Evolutionary conservation across 2,888 invertebrate species (phyloP), one percentile per base, ranked within the genome.

Genomic region (Lasioglossum calceatum): DNA sequence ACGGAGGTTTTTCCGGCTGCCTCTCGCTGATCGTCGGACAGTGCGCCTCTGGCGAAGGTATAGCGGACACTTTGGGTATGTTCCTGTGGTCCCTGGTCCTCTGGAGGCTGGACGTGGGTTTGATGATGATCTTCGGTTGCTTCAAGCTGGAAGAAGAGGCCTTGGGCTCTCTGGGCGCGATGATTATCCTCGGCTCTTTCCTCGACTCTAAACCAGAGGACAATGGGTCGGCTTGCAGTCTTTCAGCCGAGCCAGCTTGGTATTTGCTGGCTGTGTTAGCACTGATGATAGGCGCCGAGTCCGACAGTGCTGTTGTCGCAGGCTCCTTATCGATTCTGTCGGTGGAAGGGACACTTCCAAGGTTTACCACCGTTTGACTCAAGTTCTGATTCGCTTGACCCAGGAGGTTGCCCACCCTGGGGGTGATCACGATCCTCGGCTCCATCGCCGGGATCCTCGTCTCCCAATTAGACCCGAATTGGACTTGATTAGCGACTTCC

Each of bases 161-260:
- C 84, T 94, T 95, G 3, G 94, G 92, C 70, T 96, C 95, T 1
- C 96, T 96, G 12, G 97, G 96, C 90, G 96, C 96, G 36, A 97
- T 97, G 58, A 97, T 95, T 83, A 97, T 96, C 92, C 96, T 96
- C 0, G 96, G 96, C 91, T 97, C 97, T 50, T 93, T 92, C 83
- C 96, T 76, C 0, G 23, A 2, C 2, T 83, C 86, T 0, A 71
- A 14, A 2, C 58, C 67, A 2, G 42, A 8, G 1, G 10, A 14
- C n/a, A 64, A 23, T 1, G 67, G 36, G 12, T 82, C 81, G 0
- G 61, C 23, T 14, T 50, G 47, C n/a, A 84, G n/a, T 14, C 47
- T 81, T 39, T 87, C 87, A 0, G n/a, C 10, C 16, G 84, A 84
- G 16, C 54, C 58, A 0, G 14, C 8, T 1, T 79, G 75, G 4